A percentile compares a stretch with the other conserved stretches of the same genome.
Conservation (phyloP, 2,888 invertebrate genomes). For the Auanema sp. region DNA sequence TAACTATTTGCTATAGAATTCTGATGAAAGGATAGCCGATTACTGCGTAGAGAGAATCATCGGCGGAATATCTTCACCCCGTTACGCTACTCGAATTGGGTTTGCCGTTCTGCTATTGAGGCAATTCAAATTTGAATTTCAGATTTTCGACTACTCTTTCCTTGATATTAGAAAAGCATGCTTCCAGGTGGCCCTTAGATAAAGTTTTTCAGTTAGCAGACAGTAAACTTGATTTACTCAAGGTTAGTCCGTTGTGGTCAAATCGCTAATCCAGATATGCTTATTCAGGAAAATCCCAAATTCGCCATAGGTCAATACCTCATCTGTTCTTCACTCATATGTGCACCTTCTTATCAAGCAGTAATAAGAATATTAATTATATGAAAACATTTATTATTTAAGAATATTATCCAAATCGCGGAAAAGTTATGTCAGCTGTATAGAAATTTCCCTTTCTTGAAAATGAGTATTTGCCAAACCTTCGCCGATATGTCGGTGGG, state of each 20-base stretch:
- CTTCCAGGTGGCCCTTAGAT: conserved; percentile 29
- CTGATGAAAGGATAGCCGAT: conserved; percentile 21
- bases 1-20: conserved; percentile 11
- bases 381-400: conserved; percentile 1
- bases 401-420: conserved; percentile 23
- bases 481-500: conserved; percentile 23
- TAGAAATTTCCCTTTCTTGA: conserved; percentile 25
- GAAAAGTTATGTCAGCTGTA: conserved; percentile 29
- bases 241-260: conserved; percentile 4
- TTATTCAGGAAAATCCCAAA: neutral
- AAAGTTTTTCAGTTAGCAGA: conserved; percentile 33
- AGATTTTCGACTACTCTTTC: conserved; percentile 24
- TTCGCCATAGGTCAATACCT: neutral
- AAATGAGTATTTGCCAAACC: conserved; percentile 26
- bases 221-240: conserved; percentile 35
- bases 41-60: conserved; percentile 41
- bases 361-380: conserved; percentile 1
- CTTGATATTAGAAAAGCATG: conserved; percentile 18
- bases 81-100: conserved; percentile 45
- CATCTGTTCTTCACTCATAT: neutral
- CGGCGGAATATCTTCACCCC: conserved; percentile 32
- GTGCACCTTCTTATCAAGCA: neutral
- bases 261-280: neutral
- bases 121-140: neutral
- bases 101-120: neutral